phyloP scores from a whole-genome alignment of 2,888 invertebrate species.

The Heliconius aoede region DNA sequence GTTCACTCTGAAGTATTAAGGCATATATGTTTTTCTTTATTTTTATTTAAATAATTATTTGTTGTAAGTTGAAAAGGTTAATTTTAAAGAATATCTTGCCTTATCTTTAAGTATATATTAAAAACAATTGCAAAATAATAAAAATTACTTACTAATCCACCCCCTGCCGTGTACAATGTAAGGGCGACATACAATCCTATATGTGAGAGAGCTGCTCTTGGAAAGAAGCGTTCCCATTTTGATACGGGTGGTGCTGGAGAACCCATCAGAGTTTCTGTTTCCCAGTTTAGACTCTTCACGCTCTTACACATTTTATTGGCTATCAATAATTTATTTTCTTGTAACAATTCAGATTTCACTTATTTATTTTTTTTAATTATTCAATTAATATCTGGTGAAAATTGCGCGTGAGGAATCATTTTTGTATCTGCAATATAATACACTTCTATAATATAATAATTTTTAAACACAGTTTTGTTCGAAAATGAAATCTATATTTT shows the following conservation, averaged over 20 bases:
- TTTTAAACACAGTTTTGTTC: background rate
- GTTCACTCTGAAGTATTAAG: slow-evolving; percentile 31
- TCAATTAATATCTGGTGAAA: background rate
- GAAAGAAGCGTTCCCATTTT: slow-evolving; percentile 82
- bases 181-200: slow-evolving; percentile 89
- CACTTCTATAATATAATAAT: background rate
- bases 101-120: slow-evolving; percentile 13
- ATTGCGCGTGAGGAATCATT: slow-evolving; percentile 26
- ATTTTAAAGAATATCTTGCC: background rate
- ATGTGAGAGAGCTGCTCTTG: slow-evolving; percentile 88
- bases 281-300: slow-evolving; percentile 76
- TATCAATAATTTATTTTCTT: background rate
- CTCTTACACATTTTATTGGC: slow-evolving; percentile 67
- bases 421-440: slow-evolving; percentile 32
- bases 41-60: slow-evolving; percentile 1
- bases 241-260: slow-evolving; percentile 60
- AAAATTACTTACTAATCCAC: slow-evolving; percentile 88
- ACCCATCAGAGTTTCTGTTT: slow-evolving; percentile 81
- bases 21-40: background rate
- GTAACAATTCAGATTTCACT: background rate
- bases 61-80: slow-evolving; percentile 11
- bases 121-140: background rate
- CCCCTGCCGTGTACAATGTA: slow-evolving; percentile 90
- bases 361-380: background rate
- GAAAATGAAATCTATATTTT: background rate